Conservation (phyloP, 2,888 invertebrate genomes). For the Nomada hirtipes region DNA sequence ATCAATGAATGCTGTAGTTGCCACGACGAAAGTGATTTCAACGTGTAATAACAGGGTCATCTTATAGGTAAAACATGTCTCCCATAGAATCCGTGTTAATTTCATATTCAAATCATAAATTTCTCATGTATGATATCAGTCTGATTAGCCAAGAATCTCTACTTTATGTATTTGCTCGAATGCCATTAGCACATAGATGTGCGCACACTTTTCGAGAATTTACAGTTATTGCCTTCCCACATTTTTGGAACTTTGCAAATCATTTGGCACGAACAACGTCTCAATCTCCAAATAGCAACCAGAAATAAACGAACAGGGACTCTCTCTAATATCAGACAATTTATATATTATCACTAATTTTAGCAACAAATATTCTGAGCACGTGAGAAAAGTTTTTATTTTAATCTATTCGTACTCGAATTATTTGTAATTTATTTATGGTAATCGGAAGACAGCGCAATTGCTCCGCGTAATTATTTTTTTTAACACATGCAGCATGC, state of each 20-base stretch:
- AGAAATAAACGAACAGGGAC: neutral
- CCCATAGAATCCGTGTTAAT: neutral
- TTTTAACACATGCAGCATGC: too few species aligned
- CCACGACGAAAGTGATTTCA: slow-evolving; percentile 29
- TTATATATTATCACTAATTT: too few species aligned
- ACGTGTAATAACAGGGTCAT: slow-evolving; percentile 5
- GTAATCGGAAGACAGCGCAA: too few species aligned
- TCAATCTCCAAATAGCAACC: slow-evolving; percentile 3
- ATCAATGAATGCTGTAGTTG: slow-evolving; percentile 20
- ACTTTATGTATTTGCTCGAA: neutral
- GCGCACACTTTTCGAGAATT: neutral
- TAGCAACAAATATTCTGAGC: neutral
- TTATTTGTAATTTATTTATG: too few species aligned
- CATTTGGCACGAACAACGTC: neutral
- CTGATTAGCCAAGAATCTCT: neutral
- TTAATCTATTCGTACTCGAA: too few species aligned
- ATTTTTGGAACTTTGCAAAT: neutral
- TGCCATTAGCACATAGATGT: neutral
- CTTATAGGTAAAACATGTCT: too few species aligned
- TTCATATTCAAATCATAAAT: neutral
- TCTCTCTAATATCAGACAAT: slow-evolving; percentile 32
- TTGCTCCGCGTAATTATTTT: too few species aligned
- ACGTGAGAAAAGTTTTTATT: too few species aligned
- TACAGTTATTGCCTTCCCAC: neutral
- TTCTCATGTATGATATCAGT: neutral